Conservation (phyloP, 1,140 invertebrate genomes). For the Tyrophagus putrescentiae region DNA sequence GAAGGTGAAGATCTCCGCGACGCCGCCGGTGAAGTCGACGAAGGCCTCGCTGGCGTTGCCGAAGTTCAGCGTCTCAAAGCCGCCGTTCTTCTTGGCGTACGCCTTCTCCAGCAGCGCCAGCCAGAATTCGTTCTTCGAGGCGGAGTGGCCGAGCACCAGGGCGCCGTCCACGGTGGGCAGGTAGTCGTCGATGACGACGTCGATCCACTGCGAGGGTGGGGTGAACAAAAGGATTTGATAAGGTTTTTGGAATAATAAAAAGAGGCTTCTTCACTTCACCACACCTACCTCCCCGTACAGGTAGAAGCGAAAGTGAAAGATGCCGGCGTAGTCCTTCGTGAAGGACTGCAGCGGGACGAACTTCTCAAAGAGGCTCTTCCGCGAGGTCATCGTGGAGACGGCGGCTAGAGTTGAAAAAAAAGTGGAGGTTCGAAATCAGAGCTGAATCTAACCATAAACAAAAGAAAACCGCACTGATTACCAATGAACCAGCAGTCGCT, state of each 20-base stretch:
- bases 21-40: conserved; percentile 58
- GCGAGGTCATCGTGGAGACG: not conserved
- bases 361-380: not conserved
- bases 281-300: conserved; percentile 58
- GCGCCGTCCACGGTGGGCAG: conserved; percentile 53
- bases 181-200: conserved; percentile 57
- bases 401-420: too few species aligned
- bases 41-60: conserved; percentile 50
- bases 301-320: conserved; percentile 61
- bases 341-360: conserved; percentile 48
- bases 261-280: too few species aligned
- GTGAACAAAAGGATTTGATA: too few species aligned
- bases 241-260: too few species aligned
- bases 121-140: conserved; percentile 59
- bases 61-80: conserved; percentile 47
- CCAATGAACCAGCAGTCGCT: conserved; percentile 75
- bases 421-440: too few species aligned
- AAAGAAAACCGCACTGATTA: not conserved
- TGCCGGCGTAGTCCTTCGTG: conserved; percentile 39
- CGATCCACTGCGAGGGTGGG: too few species aligned
- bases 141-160: conserved; percentile 52
- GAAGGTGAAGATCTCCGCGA: conserved; percentile 57
- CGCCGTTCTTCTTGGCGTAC: conserved; percentile 62
- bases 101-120: conserved; percentile 62
- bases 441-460: conserved; percentile 41